Conservation (phyloP, 2,888 invertebrate genomes). For the Oligia strigilis region DNA sequence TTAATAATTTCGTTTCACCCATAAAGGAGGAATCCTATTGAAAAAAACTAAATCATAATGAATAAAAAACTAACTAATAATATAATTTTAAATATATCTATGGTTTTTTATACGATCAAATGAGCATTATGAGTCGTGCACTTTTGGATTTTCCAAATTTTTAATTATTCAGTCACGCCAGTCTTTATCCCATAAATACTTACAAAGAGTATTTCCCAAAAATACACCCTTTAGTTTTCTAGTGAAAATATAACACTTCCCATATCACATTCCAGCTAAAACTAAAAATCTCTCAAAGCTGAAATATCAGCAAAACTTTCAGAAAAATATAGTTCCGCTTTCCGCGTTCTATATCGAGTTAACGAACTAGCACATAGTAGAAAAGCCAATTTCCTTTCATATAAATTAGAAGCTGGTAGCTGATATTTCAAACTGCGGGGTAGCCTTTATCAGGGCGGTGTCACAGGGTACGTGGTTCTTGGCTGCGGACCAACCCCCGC, state of each 20-base stretch:
- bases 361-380: conserved; percentile 58
- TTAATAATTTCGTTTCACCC: too few relatives aligned
- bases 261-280: neutral
- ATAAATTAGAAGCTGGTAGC: conserved; percentile 65
- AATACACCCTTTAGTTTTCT: neutral
- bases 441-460: conserved; percentile 69
- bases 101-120: too few relatives aligned
- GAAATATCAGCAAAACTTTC: conserved; percentile 36
- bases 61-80: too few relatives aligned
- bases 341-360: conserved; percentile 50
- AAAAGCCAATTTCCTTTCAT: conserved; percentile 67
- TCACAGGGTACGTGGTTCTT: conserved; percentile 77
- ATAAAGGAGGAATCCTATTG: too few relatives aligned
- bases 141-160: neutral
- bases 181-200: neutral
- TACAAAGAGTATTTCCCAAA: neutral
- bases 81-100: too few relatives aligned
- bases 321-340: conserved; percentile 50
- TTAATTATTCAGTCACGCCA: neutral
- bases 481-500: conserved; percentile 79
- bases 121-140: too few relatives aligned
- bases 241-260: conserved; percentile 1
- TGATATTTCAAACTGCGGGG: conserved; percentile 68
- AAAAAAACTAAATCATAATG: too few relatives aligned
- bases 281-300: conserved; percentile 22